Evolutionary conservation across 2,113 vertebrate species (phyloP).

Genomic region (Oncorhynchus gorbuscha): DNA sequence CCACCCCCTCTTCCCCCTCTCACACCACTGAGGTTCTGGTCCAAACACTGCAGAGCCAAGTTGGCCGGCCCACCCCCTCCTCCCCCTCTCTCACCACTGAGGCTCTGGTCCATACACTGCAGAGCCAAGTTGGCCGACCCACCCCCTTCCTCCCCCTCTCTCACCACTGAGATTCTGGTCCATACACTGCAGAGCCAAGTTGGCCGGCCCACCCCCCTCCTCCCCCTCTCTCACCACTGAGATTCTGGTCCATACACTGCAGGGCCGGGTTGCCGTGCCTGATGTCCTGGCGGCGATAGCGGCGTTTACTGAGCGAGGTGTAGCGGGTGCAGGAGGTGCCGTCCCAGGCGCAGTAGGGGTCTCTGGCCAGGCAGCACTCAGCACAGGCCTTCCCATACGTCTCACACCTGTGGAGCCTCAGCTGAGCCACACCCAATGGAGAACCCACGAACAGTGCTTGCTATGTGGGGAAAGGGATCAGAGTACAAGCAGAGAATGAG

Average conservation of each 20-base stretch:
- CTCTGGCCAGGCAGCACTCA: constrained; percentile 92
- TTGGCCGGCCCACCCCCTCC: constrained; percentile 45
- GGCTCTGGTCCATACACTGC: constrained; percentile 82
- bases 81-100: constrained; percentile 69
- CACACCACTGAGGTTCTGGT: constrained; percentile 82
- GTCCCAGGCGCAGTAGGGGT: constrained; percentile 93
- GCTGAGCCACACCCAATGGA: constrained; percentile 78
- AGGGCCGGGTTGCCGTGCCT: constrained; percentile 78
- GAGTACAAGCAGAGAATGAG: neutral
- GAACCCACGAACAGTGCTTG: constrained; percentile 88
- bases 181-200: constrained; percentile 76
- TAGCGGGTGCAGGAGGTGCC: constrained; percentile 80
- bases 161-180: constrained; percentile 85
- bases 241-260: constrained; percentile 82
- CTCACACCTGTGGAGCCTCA: constrained; percentile 86
- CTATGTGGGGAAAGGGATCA: constrained; percentile 53
- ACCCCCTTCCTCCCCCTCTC: constrained; percentile 14
- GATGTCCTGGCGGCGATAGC: constrained; percentile 83
- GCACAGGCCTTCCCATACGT: constrained; percentile 88
- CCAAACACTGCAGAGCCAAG: constrained; percentile 68
- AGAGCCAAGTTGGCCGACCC: constrained; percentile 69
- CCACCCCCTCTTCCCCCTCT: constrained; percentile 43
- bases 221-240: constrained; percentile 70
- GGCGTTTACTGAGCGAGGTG: constrained; percentile 75
- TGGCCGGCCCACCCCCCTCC: constrained; percentile 45